Conservation (phyloP, 2,888 invertebrate species). For the Sinhomidia bicolor region DNA sequence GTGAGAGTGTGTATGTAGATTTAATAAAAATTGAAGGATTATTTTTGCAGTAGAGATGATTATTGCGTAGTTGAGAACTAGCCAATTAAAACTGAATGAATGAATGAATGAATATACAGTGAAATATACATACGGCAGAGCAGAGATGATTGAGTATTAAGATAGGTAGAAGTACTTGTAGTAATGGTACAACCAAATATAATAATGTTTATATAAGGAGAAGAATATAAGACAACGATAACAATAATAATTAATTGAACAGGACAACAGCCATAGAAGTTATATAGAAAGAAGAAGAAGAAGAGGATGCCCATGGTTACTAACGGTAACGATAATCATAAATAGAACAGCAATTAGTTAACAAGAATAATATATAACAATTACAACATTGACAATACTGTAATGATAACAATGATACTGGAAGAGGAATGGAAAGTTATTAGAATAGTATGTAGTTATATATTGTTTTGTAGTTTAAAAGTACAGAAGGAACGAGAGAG, state of each 20-base stretch:
- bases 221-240: not conserved
- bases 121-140: not conserved
- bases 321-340: not conserved
- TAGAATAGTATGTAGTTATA: not conserved
- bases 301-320: not conserved
- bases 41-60: not conserved
- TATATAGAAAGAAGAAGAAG: not conserved
- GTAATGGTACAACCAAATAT: not conserved
- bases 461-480: not conserved
- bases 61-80: not conserved
- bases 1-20: constrained; percentile 15
- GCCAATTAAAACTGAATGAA: not conserved
- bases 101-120: constrained; percentile 23
- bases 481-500: not conserved
- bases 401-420: not conserved
- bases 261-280: not conserved
- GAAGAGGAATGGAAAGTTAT: not conserved
- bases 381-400: not conserved
- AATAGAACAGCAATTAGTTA: no score
- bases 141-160: not conserved
- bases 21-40: not conserved
- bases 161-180: no score
- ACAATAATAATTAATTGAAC: not conserved
- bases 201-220: not conserved
- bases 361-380: not conserved